Conservation (phyloP, 2,888 invertebrate genomes). For the Anodontia alba region DNA sequence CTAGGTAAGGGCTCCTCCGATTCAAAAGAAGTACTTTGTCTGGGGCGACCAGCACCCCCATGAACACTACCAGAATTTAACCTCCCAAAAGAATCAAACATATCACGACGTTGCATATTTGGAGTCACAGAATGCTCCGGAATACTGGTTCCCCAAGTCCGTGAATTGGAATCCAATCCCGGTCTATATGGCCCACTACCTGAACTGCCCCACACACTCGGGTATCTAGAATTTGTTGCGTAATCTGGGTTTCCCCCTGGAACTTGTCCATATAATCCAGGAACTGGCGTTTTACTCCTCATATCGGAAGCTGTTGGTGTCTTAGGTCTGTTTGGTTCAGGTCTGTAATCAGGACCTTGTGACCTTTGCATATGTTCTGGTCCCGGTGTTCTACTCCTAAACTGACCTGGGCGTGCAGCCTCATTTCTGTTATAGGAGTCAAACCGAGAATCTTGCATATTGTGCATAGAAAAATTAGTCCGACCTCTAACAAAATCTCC, state of each 20-base stretch:
- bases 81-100: slow-evolving; percentile 58
- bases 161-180: slow-evolving; percentile 54
- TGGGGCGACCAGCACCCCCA: slow-evolving; percentile 71
- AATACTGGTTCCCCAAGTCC: slow-evolving; percentile 65
- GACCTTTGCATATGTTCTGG: slow-evolving; percentile 83
- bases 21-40: slow-evolving; percentile 88
- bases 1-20: slow-evolving; percentile 86
- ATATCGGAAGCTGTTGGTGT: slow-evolving; percentile 81
- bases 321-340: slow-evolving; percentile 78
- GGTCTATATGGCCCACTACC: slow-evolving; percentile 55
- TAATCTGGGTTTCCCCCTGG: slow-evolving; percentile 65
- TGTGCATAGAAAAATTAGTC: slow-evolving; percentile 66
- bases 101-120: slow-evolving; percentile 59
- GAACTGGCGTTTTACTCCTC: slow-evolving; percentile 83
- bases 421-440: slow-evolving; percentile 64
- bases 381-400: slow-evolving; percentile 84
- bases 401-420: slow-evolving; percentile 75
- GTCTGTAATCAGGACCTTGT: slow-evolving; percentile 73
- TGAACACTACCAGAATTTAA: slow-evolving; percentile 64
- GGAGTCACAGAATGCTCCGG: slow-evolving; percentile 62
- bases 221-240: slow-evolving; percentile 55
- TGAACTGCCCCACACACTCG: slow-evolving; percentile 54
- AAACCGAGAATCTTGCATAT: slow-evolving; percentile 43
- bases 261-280: slow-evolving; percentile 65
- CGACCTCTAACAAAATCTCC: slow-evolving; percentile 50